Evolutionary conservation across 2,113 vertebrate species (phyloP).

Genomic region (Turdus rufiventris): DNA sequence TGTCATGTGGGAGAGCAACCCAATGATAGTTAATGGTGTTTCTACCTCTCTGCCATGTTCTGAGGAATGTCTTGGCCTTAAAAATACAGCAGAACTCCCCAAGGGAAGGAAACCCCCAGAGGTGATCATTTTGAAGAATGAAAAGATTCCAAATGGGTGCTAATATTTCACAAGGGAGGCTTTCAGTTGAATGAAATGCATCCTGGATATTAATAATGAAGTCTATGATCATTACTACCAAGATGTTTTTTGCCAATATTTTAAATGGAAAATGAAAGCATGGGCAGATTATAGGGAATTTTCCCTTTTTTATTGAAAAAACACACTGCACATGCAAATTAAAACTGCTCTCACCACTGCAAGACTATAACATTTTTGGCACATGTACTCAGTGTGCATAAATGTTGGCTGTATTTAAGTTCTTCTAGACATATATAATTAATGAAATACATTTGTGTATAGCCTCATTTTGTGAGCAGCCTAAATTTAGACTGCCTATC

Average conservation of each 20-base stretch:
- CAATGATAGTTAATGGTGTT: not conserved
- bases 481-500: slow-evolving; percentile 57
- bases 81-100: not conserved
- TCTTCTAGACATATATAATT: slow-evolving; percentile 52
- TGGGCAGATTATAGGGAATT: not conserved
- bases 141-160: slow-evolving; percentile 39
- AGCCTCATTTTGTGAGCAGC: slow-evolving; percentile 46
- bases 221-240: slow-evolving; percentile 7
- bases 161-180: slow-evolving; percentile 17
- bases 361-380: slow-evolving; percentile 52
- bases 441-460: slow-evolving; percentile 61
- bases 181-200: slow-evolving; percentile 60
- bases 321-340: slow-evolving; percentile 53
- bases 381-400: slow-evolving; percentile 39
- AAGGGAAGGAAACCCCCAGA: slow-evolving; percentile 8
- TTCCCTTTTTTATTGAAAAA: slow-evolving; percentile 53
- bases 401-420: slow-evolving; percentile 55
- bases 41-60: slow-evolving; percentile 25
- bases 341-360: slow-evolving; percentile 50
- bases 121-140: not conserved
- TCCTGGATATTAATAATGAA: slow-evolving; percentile 62
- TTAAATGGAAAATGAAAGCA: slow-evolving; percentile 21
- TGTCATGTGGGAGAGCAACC: not conserved
- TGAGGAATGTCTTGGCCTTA: slow-evolving; percentile 14
- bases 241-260: slow-evolving; percentile 40